Evolutionary conservation across 2,888 invertebrate genomes (phyloP), one percentile per base, ranked within the genome.

Genomic region (Caenorhabditis virilis): DNA sequence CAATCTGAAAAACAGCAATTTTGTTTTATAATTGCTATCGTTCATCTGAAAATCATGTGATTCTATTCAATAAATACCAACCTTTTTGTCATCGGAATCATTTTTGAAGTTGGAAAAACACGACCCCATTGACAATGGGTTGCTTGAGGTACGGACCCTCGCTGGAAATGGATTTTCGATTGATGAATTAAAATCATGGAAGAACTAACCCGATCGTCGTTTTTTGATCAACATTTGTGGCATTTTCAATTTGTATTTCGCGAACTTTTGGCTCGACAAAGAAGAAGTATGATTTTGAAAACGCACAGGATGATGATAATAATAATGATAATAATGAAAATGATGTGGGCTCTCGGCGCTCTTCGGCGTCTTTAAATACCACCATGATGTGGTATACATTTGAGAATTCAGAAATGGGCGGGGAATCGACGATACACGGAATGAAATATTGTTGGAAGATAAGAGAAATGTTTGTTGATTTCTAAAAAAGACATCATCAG

Each of bases 61-160:
- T n/a, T n/a, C n/a, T n/a, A n/a, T n/a, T n/a, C n/a, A n/a, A n/a
- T n/a, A n/a, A n/a, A n/a, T 22, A 33, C 50, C 39, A 23, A 55
- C 62, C 33, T 49, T 48, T 25, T 53, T 57, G 20, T 48, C 49
- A 33, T 53, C 47, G 13, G 49, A 43, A n/a, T n/a, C n/a, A n/a
- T n/a, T n/a, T 26, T 63, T 63, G 35, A 57, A 38, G 25, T 41
- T 51, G 18, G 58, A 64, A 35, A 58, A 59, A 51, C 64, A 64
- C 13, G 46, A 46, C 2, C 64, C 64, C 64, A 64, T 64, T 1
- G 26, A 36, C 11, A 16, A 26, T 18, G 57, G 63, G 49, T 63
- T 52, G 55, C 58, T 58, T 45, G 64, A 64, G 11, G 64, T 64
- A 22, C 64, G 64, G 33, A 64, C 64, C 30, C 64, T 54, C 27